Conservation (phyloP, 1,140 invertebrate species). For the Pseudomyrmex cubaensis region DNA sequence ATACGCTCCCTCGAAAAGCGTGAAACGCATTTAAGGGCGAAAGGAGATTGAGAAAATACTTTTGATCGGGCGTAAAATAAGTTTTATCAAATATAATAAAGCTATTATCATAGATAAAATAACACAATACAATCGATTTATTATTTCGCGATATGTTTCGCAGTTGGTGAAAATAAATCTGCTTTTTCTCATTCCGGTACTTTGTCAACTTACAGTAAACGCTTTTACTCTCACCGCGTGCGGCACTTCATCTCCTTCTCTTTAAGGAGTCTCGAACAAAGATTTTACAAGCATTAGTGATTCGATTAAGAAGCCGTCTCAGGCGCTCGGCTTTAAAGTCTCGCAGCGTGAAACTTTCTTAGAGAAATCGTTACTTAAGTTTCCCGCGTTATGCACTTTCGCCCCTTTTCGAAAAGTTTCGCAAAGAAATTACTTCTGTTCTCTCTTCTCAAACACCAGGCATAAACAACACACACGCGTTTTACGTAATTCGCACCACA, state of each 20-base stretch:
- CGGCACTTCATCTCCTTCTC: conserved; percentile 61
- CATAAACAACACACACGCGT: conserved; percentile 4
- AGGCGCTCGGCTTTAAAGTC: conserved; percentile 73
- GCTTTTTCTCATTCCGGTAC: conserved; percentile 34
- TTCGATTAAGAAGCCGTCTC: conserved; percentile 74
- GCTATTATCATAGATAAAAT: not conserved
- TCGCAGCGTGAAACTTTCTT: conserved; percentile 71
- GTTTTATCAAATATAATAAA: not conserved
- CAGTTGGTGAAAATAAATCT: not conserved
- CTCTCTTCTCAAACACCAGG: not conserved
- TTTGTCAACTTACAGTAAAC: conserved; percentile 38
- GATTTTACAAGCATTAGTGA: conserved; percentile 76
- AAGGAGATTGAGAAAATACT: not conserved
- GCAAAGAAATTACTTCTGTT: conserved; percentile 37
- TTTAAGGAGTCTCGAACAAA: conserved; percentile 72
- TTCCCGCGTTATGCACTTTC: conserved; percentile 74
- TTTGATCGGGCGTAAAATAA: not conserved
- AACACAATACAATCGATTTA: not conserved
- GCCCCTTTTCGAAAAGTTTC: conserved; percentile 64
- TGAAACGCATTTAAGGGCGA: not conserved
- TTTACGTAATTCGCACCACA: not conserved
- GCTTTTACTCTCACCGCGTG: conserved; percentile 50
- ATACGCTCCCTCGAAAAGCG: not conserved
- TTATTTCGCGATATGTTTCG: no score
- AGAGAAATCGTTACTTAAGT: conserved; percentile 76